These are phyloP conservation scores for Avahi laniger DNA, from an alignment of 2,797 vertebrate species.

Conservation along the genomic window DNA sequence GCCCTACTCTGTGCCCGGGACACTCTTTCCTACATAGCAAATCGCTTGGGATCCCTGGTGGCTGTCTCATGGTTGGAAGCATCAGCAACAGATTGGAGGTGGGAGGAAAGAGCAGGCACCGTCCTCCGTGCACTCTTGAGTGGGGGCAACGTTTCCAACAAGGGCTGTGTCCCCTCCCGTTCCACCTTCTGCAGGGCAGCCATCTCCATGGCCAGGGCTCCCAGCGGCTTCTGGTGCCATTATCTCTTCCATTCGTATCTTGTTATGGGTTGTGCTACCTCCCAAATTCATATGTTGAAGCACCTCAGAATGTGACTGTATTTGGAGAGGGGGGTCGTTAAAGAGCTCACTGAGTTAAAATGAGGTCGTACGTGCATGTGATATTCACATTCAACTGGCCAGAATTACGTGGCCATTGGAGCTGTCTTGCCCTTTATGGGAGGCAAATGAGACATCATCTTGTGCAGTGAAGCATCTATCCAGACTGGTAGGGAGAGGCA, in stretches of 20 bases:
- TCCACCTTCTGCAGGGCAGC: neutral
- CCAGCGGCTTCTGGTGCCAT: neutral
- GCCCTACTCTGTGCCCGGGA: neutral
- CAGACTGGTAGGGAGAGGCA: neutral
- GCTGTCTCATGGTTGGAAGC: neutral
- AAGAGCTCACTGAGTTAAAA: neutral
- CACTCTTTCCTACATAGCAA: rapidly evolving
- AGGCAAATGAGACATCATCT: constrained; percentile 45
- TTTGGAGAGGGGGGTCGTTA: neutral
- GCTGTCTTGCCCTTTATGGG: rapidly evolving
- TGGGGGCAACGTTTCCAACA: rapidly evolving
- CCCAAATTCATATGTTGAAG: neutral
- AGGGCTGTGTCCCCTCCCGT: neutral
- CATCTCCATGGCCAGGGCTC: rapidly evolving
- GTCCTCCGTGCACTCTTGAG: rapidly evolving
- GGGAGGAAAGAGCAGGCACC: neutral
- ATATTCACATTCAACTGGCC: rapidly evolving
- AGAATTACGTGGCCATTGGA: rapidly evolving
- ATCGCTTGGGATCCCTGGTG: neutral
- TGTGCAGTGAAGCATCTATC: neutral
- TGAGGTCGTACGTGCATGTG: too few species aligned
- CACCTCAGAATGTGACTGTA: neutral
- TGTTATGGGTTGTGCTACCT: neutral
- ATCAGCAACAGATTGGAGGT: rapidly evolving
- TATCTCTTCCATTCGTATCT: neutral